Base-by-base conservation (phyloP, 1,140 invertebrate genomes). In the Drosophila lacteicornis region DNA sequence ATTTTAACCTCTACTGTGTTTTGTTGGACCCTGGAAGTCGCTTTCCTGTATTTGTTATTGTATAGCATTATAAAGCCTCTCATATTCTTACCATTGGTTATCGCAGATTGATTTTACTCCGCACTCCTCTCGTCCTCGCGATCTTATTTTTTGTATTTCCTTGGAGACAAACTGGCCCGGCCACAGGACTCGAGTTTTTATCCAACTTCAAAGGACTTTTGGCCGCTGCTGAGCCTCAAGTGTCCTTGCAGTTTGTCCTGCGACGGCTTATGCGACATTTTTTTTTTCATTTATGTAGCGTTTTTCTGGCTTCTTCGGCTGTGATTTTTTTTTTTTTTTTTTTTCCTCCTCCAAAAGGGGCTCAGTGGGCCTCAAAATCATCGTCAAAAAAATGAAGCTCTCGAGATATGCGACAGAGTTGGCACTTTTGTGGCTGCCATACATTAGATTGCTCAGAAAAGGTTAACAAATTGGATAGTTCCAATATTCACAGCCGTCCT, bases 161-260 rank as follows among this genome's bases (percentile, higher is more conserved):
- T 90, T 91, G 88, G 90, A 88, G 88, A 91, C 90, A 87, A 82
- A 79, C 80, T 82, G 57, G 65, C 57, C 66, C 66, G 33, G 58
- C 82, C 82, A 81, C 27, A 51, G 68, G 65, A 63, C 49, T 66
- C 74, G 61, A 78, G 70, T 71, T 90, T 88, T 80, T 75, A 77
- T 90, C 60, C 56, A 90, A 90, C 85, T 85, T 90, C 85, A 90
- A 90, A 90, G 85, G 69, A 84, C 70, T 85, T 90, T 78, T 67
- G 77, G 71, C 73, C 69, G 69, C 65, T 80, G 63, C 67, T 60
- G 70, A 73, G 67, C 70, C 70, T 73, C 36, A 75, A 87, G 84
- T 87, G 84, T 88, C 80, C 84, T 84, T 80, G 80, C 75, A 61
- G 68, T 69, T 55, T 63, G 68, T 68, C 67, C 56, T 77, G 73